Percentiles rank a stretch among this genome's conserved stretches.
Conservation (phyloP, 1,140 invertebrate genomes). For the Triops longicaudatus region DNA sequence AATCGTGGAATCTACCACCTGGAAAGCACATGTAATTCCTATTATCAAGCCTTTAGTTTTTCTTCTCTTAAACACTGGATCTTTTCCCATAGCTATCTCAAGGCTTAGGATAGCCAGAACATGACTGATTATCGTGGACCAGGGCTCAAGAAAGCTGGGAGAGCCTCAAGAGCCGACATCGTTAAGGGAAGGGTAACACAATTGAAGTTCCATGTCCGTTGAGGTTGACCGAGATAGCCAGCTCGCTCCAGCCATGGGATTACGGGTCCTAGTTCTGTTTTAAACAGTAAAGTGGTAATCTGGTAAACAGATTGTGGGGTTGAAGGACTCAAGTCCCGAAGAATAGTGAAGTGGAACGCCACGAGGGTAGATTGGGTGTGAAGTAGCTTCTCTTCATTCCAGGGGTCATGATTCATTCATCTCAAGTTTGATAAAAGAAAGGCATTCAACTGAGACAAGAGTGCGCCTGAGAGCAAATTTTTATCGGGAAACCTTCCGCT, state of each 20-base stretch:
- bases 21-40: slow-evolving; percentile 1
- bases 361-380: neutral
- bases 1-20: neutral
- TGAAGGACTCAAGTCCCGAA: neutral
- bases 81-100: neutral
- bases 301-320: neutral
- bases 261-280: neutral
- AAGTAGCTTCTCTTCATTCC: neutral
- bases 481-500: neutral
- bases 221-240: neutral
- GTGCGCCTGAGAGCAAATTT: neutral
- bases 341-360: neutral
- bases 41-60: neutral
- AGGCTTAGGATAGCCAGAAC: neutral
- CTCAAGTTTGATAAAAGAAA: neutral
- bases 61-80: neutral
- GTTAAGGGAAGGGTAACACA: neutral
- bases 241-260: neutral
- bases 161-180: neutral
- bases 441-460: neutral
- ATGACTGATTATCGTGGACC: neutral
- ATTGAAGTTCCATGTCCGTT: neutral
- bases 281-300: neutral
- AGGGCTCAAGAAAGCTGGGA: neutral
- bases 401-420: neutral